These are phyloP conservation scores for Cephus cinctus DNA, from an alignment of 1,140 invertebrate genomes.

Conservation along the genomic window DNA sequence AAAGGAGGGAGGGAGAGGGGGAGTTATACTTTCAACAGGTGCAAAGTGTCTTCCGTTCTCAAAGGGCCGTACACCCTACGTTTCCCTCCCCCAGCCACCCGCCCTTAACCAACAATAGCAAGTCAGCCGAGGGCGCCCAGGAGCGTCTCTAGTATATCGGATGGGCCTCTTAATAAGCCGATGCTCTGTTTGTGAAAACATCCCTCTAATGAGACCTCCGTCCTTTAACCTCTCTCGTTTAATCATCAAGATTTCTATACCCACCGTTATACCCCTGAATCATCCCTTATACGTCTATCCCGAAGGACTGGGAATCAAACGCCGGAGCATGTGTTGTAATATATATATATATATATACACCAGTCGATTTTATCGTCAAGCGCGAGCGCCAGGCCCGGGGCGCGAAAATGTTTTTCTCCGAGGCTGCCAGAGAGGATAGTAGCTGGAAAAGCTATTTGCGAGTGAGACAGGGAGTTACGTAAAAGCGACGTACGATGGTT, in stretches of 20 bases:
- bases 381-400: background rate
- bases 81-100: too few species aligned
- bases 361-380: too few species aligned
- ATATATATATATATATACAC: too few species aligned
- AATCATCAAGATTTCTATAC: too few species aligned
- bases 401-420: slow-evolving; percentile 1
- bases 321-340: too few species aligned
- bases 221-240: too few species aligned
- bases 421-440: background rate
- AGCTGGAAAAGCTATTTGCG: background rate
- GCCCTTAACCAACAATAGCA: too few species aligned
- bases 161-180: slow-evolving; percentile 1
- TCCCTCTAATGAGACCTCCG: background rate
- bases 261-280: too few species aligned
- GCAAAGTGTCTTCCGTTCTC: slow-evolving; percentile 30
- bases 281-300: too few species aligned
- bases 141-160: background rate
- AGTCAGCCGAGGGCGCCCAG: too few species aligned
- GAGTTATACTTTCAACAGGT: slow-evolving; percentile 31
- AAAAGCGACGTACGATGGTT: too few species aligned
- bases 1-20: slow-evolving; percentile 10
- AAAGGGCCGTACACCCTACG: slow-evolving; percentile 28
- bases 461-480: background rate
- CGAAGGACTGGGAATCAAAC: too few species aligned
- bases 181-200: background rate